Base-by-base conservation (phyloP, 1,140 invertebrate species). In the Leucophenga varia region DNA sequence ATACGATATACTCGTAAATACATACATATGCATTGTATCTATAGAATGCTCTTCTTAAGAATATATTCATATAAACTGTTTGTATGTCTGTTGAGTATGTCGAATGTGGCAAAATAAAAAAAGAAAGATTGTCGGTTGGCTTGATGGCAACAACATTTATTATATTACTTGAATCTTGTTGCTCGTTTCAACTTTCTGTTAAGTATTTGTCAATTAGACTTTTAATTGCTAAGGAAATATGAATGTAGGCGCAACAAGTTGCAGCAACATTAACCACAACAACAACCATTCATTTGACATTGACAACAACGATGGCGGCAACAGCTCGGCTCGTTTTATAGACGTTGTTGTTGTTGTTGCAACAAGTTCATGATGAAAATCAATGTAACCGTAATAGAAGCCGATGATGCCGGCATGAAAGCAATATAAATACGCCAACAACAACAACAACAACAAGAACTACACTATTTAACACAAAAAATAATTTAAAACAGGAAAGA, bases 191-290 rank as follows among this genome's bases (percentile, higher is more conserved):
- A n/a, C n/a, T n/a, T n/a, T 57, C 59, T 54, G 55, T 63, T 56
- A 59, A 67, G 63, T 67, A 67, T 67, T 67, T 67, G 63, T 67
- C 63, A 67, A 67, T 67, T 67, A 67, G 63, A 67, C 63, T 67
- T 67, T 67, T 67, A 67, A 67, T 67, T 67, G 63, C 63, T 67
- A n/a, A n/a, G n/a, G 64, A 67, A 67, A 67, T 67, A 67, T 67
- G 63, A 67, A 67, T 67, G 63, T 67, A 63, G 59, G 63, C 63
- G 63, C 61, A 59, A 54, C 53, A 44, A 17, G 35, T n/a, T n/a
- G n/a, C n/a, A n/a, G n/a, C n/a, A n/a, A 9, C 48, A 43, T 14
- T 43, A 46, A 17, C 50, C 41, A 45, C 52, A 49, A 35, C 55
- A 46, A 49, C 43, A 45, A 49, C 53, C 55, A 52, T 44, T 38